Evolutionary conservation across 2,113 vertebrate species (phyloP).

Genomic region (Madoqua kirkii): DNA sequence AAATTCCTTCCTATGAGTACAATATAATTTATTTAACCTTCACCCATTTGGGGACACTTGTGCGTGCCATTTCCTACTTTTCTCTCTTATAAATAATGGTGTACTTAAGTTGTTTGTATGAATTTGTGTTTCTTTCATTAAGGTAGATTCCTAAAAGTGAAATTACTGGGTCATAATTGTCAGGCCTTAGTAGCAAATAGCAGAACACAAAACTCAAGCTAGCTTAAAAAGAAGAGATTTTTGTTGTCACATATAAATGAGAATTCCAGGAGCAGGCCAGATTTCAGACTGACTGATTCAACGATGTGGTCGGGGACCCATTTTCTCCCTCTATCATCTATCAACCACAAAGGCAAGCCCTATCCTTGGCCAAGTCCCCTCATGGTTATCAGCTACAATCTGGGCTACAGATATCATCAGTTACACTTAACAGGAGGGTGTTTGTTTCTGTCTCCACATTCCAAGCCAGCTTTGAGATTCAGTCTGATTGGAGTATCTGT

Average conservation of each 20-base stretch:
- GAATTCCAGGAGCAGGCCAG: neutral
- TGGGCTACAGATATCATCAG: neutral
- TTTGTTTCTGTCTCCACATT: neutral
- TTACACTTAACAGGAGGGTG: neutral
- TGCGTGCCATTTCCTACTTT: conserved; percentile 30
- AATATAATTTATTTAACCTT: conserved; percentile 65
- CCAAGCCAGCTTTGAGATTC: neutral
- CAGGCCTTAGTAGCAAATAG: conserved; percentile 12
- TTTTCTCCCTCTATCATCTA: neutral
- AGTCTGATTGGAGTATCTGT: neutral
- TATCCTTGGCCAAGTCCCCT: neutral
- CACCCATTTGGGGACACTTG: conserved; percentile 39
- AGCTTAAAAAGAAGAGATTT: neutral
- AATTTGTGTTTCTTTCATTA: conserved; percentile 57
- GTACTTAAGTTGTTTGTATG: neutral
- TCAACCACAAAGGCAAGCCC: neutral
- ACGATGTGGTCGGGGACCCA: neutral
- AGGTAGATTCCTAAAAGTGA: conserved; percentile 17
- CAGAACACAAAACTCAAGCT: conserved; percentile 36
- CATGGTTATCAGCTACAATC: neutral
- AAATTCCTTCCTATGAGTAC: conserved; percentile 42
- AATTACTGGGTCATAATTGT: conserved; percentile 27
- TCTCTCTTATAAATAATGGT: conserved; percentile 38
- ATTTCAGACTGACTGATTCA: neutral
- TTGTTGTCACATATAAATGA: neutral